A percentile compares a stretch with the other conserved stretches of the same genome.
Evolutionary conservation across 1,140 invertebrate species (phyloP).

Genomic region (Drosophila varians): DNA sequence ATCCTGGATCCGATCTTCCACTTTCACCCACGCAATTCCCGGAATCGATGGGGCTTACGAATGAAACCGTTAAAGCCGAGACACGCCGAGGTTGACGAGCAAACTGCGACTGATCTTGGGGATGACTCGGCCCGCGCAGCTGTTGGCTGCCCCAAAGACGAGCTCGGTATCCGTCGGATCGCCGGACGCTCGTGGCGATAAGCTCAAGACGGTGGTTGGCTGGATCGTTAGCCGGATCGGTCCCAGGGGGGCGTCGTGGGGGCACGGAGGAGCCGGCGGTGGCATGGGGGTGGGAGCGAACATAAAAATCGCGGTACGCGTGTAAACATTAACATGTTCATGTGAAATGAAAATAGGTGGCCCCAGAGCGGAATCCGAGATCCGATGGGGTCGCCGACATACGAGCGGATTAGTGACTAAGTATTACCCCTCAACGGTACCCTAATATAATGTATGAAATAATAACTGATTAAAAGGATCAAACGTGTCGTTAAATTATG

Average conservation of each 20-base stretch:
- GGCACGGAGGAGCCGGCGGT: constrained; percentile 24
- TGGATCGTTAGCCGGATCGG: constrained; percentile 32
- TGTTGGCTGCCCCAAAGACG: constrained; percentile 38
- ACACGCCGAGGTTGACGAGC: constrained; percentile 61
- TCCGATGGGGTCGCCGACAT: constrained; percentile 17
- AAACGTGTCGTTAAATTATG: too few species aligned
- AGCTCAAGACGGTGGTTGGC: constrained; percentile 66
- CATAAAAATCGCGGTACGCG: constrained; percentile 80
- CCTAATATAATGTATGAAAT: too few species aligned
- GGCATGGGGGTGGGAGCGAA: constrained; percentile 44
- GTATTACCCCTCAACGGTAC: too few species aligned
- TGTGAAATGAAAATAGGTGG: constrained; percentile 77
- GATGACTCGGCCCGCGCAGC: constrained; percentile 25
- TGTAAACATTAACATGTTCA: constrained; percentile 82
- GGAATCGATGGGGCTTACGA: constrained; percentile 1
- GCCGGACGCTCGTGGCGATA: constrained; percentile 58
- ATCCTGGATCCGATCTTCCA: neutral
- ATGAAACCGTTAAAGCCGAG: constrained; percentile 9
- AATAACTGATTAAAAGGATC: neutral
- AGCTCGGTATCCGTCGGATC: constrained; percentile 47
- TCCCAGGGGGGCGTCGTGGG: neutral
- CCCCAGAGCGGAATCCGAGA: constrained; percentile 39
- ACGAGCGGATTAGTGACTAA: neutral
- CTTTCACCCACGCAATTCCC: constrained; percentile 3
- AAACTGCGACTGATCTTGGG: constrained; percentile 74